phyloP scores from a whole-genome alignment of 1,140 invertebrate genomes.

The Brachionus koreanus region DNA sequence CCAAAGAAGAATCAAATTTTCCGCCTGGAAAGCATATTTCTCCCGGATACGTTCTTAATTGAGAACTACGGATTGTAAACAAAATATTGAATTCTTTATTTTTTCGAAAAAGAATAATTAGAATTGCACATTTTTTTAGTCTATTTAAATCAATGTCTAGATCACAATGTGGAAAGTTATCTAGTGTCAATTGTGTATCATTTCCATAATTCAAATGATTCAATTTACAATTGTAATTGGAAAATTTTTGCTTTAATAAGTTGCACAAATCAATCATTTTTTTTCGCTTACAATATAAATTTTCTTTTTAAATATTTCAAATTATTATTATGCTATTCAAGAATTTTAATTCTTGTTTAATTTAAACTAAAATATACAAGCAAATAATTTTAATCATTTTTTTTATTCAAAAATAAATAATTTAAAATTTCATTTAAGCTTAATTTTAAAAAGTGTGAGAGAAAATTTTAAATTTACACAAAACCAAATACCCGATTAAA shows the following conservation, averaged over 20 bases:
- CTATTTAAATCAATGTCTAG: not conserved
- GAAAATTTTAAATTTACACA: not conserved
- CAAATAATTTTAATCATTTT: not conserved
- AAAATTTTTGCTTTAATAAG: not conserved
- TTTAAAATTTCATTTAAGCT: not conserved
- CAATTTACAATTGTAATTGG: not conserved
- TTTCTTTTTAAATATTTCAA: no score
- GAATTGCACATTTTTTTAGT: conserved; percentile 22
- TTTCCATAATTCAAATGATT: not conserved
- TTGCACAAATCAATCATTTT: not conserved
- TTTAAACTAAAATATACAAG: not conserved
- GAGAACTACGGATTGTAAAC: conserved; percentile 7
- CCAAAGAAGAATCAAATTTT: not conserved
- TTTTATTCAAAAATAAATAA: not conserved
- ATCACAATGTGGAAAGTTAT: conserved; percentile 23
- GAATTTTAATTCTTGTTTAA: not conserved
- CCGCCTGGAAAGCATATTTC: conserved; percentile 39
- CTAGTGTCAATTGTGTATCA: not conserved
- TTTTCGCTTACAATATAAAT: not conserved
- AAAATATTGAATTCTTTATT: not conserved
- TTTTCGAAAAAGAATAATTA: conserved; percentile 11
- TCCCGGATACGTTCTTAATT: conserved; percentile 2
- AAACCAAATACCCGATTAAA: not conserved
- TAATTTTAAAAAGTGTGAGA: not conserved
- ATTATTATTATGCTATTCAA: not conserved